These are phyloP conservation scores for Scolopax rusticola DNA, from an alignment of 2,797 vertebrate genomes.

Conservation along the genomic window DNA sequence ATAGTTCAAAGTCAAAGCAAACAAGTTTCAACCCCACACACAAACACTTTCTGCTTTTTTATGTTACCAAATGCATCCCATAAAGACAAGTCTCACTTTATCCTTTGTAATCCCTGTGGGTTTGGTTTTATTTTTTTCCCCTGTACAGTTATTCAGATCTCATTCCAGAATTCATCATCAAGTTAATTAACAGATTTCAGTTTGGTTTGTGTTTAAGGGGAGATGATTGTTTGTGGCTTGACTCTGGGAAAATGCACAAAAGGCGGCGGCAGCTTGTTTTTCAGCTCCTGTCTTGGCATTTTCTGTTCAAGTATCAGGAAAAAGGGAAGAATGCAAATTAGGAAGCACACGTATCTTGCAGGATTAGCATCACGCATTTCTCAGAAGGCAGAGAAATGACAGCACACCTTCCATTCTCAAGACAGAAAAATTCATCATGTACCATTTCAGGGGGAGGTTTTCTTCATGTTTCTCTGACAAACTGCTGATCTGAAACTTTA, in stretches of 20 bases:
- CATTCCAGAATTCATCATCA: conserved; percentile 31
- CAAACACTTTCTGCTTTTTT: not conserved
- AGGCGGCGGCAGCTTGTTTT: not conserved
- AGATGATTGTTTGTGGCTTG: conserved; percentile 23
- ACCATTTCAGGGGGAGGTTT: not conserved
- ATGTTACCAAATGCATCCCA: not conserved
- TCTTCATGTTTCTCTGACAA: not conserved
- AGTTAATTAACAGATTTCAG: conserved; percentile 52
- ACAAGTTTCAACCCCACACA: conserved; percentile 32
- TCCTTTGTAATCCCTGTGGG: not conserved
- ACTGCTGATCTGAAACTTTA: not conserved
- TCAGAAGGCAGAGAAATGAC: conserved; percentile 36
- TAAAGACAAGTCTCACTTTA: not conserved
- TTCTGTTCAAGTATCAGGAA: conserved; percentile 19
- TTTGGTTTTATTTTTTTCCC: not conserved
- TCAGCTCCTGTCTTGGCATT: conserved; percentile 52
- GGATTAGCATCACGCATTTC: conserved; percentile 8
- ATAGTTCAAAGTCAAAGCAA: conserved; percentile 12
- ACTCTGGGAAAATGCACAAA: conserved; percentile 56
- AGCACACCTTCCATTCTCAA: not conserved
- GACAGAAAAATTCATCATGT: not conserved
- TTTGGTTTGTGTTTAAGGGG: conserved; percentile 2
- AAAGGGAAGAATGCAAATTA: conserved; percentile 40
- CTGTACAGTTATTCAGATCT: conserved; percentile 46
- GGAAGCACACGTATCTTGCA: not conserved